These are phyloP conservation scores for Anguilla pacifica DNA, from an alignment of 2,797 vertebrate genomes.

Conservation along the genomic window DNA sequence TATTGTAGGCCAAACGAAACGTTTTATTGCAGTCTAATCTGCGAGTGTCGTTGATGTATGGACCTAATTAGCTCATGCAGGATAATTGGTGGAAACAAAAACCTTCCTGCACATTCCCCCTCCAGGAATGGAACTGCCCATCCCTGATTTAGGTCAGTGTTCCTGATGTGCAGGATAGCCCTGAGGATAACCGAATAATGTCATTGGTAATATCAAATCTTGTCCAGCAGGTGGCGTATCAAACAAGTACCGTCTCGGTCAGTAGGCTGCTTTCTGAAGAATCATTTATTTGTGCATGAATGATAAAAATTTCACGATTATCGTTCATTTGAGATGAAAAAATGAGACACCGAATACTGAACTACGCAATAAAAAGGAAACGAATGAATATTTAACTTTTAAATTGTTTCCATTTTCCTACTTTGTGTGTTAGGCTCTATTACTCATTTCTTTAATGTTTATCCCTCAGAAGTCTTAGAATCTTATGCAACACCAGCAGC, in stretches of 20 bases:
- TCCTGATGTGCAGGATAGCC: background rate
- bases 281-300: background rate
- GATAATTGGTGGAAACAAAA: background rate
- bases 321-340: background rate
- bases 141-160: background rate
- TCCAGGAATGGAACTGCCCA: background rate
- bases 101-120: background rate
- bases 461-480: no score
- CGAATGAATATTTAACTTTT: no score
- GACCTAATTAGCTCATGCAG: background rate
- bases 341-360: background rate
- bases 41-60: background rate
- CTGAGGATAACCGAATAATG: background rate
- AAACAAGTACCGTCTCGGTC: background rate
- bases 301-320: background rate
- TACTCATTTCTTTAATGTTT: background rate
- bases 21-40: background rate
- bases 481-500: no score
- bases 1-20: no score
- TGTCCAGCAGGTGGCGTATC: slow-evolving; percentile 7
- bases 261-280: background rate
- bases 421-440: no score
- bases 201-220: background rate
- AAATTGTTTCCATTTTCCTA: no score
- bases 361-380: background rate